Percentiles rank a stretch among this genome's conserved stretches.
These are phyloP conservation scores for Diarsia mendica DNA, from an alignment of 2,888 invertebrate genomes.

Conservation along the genomic window DNA sequence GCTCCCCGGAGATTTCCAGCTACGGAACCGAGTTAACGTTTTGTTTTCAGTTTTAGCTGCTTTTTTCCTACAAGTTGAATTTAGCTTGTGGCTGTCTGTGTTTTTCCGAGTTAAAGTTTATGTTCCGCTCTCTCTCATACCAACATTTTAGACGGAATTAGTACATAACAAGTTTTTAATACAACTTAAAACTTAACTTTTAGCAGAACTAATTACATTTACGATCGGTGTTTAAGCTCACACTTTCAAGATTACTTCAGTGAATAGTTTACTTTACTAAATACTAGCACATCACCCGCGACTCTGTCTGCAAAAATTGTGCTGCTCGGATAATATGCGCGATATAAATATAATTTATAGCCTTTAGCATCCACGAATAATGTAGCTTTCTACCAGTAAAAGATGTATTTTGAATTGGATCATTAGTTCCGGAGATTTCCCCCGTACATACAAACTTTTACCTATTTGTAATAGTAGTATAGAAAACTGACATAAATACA, in stretches of 20 bases:
- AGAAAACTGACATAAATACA: slow-evolving; percentile 36
- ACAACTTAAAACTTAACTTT: slow-evolving; percentile 41
- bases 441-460: no score
- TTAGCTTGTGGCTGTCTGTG: slow-evolving; percentile 79
- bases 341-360: no score
- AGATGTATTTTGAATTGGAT: no score
- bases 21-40: slow-evolving; percentile 84
- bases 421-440: no score
- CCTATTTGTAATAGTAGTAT: no score
- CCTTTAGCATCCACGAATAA: no score
- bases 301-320: no score
- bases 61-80: slow-evolving; percentile 81
- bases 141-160: slow-evolving; percentile 62
- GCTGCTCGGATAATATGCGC: no score
- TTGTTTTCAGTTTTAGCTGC: slow-evolving; percentile 77
- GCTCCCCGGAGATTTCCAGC: slow-evolving; percentile 84
- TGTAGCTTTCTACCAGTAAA: no score
- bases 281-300: neutral
- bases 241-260: slow-evolving; percentile 13
- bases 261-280: slow-evolving; percentile 21
- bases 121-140: slow-evolving; percentile 64
- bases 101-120: slow-evolving; percentile 78
- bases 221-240: slow-evolving; percentile 6
- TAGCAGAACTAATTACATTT: slow-evolving; percentile 25
- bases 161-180: slow-evolving; percentile 52